A percentile compares a stretch with the other conserved stretches of the same genome.
Conservation (phyloP, 2,797 vertebrate species). For the Pseudomugil tenellus region DNA sequence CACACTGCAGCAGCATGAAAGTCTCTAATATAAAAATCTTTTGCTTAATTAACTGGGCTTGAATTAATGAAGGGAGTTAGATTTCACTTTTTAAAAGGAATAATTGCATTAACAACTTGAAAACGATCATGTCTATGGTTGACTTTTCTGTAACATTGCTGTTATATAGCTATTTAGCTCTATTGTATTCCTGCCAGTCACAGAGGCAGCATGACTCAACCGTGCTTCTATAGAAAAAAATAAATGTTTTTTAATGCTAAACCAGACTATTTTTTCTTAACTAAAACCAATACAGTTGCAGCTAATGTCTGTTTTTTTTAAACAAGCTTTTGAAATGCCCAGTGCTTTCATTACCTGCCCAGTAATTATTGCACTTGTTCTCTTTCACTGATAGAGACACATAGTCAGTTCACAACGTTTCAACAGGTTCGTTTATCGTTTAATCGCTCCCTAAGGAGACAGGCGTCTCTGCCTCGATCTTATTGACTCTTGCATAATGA, state of each 20-base stretch:
- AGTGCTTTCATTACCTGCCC: constrained; percentile 62
- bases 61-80: constrained; percentile 70
- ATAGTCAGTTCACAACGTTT: constrained; percentile 83
- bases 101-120: constrained; percentile 34
- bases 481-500: constrained; percentile 88
- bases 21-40: constrained; percentile 69
- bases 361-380: constrained; percentile 50
- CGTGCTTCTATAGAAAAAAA: constrained; percentile 2
- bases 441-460: constrained; percentile 72
- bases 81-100: constrained; percentile 44
- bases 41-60: constrained; percentile 75
- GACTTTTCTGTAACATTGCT: constrained; percentile 13
- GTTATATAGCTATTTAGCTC: too few species aligned
- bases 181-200: constrained; percentile 13
- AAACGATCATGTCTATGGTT: constrained; percentile 17
- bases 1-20: constrained; percentile 60
- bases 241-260: constrained; percentile 31
- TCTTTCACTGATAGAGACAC: constrained; percentile 72
- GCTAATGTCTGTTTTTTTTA: constrained; percentile 63
- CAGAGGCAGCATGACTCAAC: too few species aligned
- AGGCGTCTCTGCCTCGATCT: constrained; percentile 83
- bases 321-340: constrained; percentile 65
- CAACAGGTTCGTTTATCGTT: constrained; percentile 81
- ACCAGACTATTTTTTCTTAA: constrained; percentile 45
- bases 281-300: constrained; percentile 65